Evolutionary conservation across 2,113 vertebrate species (phyloP).

Genomic region (Megaceryle torquata): DNA sequence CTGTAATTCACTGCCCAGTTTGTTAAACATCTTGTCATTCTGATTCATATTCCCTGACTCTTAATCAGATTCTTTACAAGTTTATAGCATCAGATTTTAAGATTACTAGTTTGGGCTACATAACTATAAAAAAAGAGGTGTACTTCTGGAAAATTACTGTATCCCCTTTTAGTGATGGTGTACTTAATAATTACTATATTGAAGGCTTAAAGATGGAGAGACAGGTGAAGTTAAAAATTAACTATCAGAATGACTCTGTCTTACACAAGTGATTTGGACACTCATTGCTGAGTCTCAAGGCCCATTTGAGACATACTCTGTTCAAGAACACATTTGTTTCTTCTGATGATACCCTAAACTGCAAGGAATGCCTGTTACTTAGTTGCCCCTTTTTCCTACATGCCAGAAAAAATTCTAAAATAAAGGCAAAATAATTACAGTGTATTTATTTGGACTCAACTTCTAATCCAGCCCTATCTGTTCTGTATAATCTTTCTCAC

Average conservation of each 20-base stretch:
- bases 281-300: background rate
- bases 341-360: background rate
- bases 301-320: background rate
- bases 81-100: background rate
- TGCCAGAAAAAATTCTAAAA: background rate
- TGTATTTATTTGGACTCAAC: background rate
- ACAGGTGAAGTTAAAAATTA: background rate
- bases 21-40: background rate
- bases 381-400: background rate
- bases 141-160: background rate
- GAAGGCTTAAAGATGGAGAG: background rate
- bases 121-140: background rate
- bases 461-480: background rate
- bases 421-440: background rate
- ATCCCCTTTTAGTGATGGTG: background rate
- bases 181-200: background rate
- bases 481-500: background rate
- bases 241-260: background rate
- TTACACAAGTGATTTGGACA: background rate
- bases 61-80: background rate
- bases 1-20: background rate
- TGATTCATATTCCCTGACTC: background rate
- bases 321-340: background rate
- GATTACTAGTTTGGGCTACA: background rate
- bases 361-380: background rate